phyloP scores from a whole-genome alignment of 2,888 invertebrate genomes.

The Conus canariensis region DNA sequence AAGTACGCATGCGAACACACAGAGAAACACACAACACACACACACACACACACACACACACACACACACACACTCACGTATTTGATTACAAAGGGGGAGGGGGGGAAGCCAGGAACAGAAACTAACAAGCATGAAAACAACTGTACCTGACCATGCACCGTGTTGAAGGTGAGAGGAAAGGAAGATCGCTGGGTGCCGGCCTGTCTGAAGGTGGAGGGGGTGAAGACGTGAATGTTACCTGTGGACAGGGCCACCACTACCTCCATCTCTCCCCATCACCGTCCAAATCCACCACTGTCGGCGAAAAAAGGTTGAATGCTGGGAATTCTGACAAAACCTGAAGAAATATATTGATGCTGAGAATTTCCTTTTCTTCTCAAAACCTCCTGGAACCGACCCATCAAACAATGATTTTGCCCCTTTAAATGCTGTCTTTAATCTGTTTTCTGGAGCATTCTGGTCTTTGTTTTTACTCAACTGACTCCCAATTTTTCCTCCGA shows the following conservation, averaged over 20 bases:
- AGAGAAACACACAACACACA: background rate
- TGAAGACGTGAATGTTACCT: constrained; percentile 56
- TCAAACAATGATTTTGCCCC: no score
- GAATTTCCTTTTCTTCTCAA: background rate
- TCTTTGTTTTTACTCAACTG: no score
- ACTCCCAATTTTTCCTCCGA: no score
- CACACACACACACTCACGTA: no score
- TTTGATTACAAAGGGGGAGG: no score
- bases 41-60: no score
- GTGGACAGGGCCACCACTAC: constrained; percentile 71
- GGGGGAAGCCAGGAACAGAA: no score
- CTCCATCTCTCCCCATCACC: constrained; percentile 67
- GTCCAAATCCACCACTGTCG: constrained; percentile 73
- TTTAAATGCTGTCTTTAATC: no score
- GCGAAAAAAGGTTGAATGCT: constrained; percentile 72
- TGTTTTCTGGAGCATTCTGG: no score
- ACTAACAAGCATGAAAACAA: no score
- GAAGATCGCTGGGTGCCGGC: constrained; percentile 34
- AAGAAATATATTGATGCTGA: background rate
- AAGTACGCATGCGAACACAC: background rate
- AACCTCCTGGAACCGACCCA: no score
- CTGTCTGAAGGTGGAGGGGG: constrained; percentile 15
- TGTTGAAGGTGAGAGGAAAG: constrained; percentile 36
- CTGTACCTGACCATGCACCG: constrained; percentile 42
- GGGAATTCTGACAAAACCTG: constrained; percentile 67